Evolutionary conservation across 2,113 vertebrate genomes (phyloP).

Genomic region (Podarcis raffonei): DNA sequence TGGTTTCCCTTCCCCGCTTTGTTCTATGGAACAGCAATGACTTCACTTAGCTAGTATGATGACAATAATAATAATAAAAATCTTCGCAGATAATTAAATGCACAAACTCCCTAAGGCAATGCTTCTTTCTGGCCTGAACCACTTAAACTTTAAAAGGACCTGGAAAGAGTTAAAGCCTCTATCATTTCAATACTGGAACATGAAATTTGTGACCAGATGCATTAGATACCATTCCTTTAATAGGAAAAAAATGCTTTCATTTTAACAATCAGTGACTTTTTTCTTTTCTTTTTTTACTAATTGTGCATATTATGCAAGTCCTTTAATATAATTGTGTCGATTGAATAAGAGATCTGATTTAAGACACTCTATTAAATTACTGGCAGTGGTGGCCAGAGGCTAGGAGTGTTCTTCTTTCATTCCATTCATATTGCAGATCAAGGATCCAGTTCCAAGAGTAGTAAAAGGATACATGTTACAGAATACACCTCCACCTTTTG

Average conservation of each 20-base stretch:
- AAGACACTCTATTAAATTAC: not conserved
- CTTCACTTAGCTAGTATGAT: conserved; percentile 71
- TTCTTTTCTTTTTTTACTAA: conserved; percentile 22
- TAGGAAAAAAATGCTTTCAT: not conserved
- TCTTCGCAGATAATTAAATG: conserved; percentile 74
- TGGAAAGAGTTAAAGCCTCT: conserved; percentile 53
- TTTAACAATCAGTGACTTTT: not conserved
- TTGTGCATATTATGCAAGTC: not conserved
- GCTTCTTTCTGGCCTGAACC: conserved; percentile 64
- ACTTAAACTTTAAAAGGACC: conserved; percentile 65
- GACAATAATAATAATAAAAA: conserved; percentile 60
- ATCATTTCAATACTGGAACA: conserved; percentile 26
- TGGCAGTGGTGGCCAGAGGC: not conserved
- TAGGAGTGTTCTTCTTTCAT: not conserved
- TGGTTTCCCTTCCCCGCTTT: conserved; percentile 48
- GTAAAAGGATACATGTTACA: not conserved
- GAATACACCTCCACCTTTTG: not conserved
- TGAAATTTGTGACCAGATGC: not conserved
- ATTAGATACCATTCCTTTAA: not conserved
- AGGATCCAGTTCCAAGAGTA: not conserved
- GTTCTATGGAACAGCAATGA: conserved; percentile 58
- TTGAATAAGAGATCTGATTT: not conserved
- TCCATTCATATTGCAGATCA: not conserved
- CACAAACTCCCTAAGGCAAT: conserved; percentile 67
- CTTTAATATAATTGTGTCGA: not conserved